Evolutionary conservation across 2,888 invertebrate species (phyloP).

Genomic region (Drosophila paramelanica): DNA sequence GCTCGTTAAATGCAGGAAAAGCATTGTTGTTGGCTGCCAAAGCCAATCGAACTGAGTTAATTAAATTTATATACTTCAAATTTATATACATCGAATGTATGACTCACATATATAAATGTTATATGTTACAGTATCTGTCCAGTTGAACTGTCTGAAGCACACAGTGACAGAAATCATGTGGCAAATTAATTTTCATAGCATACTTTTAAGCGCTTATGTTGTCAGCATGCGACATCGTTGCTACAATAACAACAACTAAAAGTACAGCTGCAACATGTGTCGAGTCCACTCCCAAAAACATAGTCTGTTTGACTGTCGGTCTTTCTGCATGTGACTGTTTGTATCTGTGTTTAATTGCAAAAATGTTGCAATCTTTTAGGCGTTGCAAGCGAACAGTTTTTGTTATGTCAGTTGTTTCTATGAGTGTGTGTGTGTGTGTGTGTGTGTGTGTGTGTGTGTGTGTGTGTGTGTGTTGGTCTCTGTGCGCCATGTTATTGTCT

Average conservation of each 20-base stretch:
- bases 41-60: conserved; percentile 40
- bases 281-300: conserved; percentile 36
- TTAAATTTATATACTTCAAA: conserved; percentile 34
- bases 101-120: conserved; percentile 13
- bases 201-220: conserved; percentile 63
- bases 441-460: conserved; percentile 8
- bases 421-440: conserved; percentile 8
- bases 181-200: conserved; percentile 70
- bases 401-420: conserved; percentile 64
- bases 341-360: conserved; percentile 71
- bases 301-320: conserved; percentile 12
- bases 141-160: neutral
- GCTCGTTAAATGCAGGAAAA: conserved; percentile 32
- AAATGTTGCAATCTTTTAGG: conserved; percentile 78
- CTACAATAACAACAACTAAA: conserved; percentile 38
- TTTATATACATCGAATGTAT: conserved; percentile 1
- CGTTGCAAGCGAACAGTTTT: conserved; percentile 57
- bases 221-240: conserved; percentile 67
- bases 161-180: conserved; percentile 45
- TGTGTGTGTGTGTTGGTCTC: conserved; percentile 24
- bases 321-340: conserved; percentile 16
- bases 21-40: conserved; percentile 1
- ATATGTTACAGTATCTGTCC: conserved; percentile 25
- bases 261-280: conserved; percentile 42
- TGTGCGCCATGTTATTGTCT: conserved; percentile 69